phyloP scores from a whole-genome alignment of 2,888 invertebrate genomes.

The Gastrophysa polygoni region DNA sequence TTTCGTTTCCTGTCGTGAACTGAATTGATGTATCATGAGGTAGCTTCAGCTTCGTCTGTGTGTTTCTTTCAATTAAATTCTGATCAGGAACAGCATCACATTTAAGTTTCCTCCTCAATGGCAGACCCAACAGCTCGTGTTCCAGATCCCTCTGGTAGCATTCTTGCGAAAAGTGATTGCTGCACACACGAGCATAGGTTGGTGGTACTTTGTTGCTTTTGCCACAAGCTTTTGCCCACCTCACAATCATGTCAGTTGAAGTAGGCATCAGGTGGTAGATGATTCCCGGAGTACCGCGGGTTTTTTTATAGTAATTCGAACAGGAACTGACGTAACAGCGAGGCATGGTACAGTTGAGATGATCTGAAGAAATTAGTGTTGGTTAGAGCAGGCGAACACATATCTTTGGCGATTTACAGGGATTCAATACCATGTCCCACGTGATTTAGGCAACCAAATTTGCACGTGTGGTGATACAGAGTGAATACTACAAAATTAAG shows the following conservation, averaged over 20 bases:
- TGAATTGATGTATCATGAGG: constrained; percentile 9
- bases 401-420: no score
- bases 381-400: background rate
- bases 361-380: constrained; percentile 2
- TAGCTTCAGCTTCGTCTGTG: no score
- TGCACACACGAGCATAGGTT: constrained; percentile 58
- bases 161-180: constrained; percentile 61
- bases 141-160: constrained; percentile 64
- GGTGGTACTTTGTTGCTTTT: constrained; percentile 33
- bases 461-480: no score
- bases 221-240: constrained; percentile 61
- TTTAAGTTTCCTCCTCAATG: constrained; percentile 59
- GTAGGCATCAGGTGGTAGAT: constrained; percentile 64
- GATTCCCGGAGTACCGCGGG: constrained; percentile 54
- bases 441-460: no score
- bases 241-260: constrained; percentile 56
- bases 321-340: constrained; percentile 63
- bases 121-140: constrained; percentile 63
- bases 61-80: constrained; percentile 41
- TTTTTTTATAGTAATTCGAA: constrained; percentile 62
- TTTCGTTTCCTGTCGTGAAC: constrained; percentile 14
- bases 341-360: constrained; percentile 55
- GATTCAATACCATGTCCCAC: no score
- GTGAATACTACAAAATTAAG: no score
- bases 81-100: constrained; percentile 59